phyloP scores from a whole-genome alignment of 2,888 invertebrate species.

The Cepaea hortensis region DNA sequence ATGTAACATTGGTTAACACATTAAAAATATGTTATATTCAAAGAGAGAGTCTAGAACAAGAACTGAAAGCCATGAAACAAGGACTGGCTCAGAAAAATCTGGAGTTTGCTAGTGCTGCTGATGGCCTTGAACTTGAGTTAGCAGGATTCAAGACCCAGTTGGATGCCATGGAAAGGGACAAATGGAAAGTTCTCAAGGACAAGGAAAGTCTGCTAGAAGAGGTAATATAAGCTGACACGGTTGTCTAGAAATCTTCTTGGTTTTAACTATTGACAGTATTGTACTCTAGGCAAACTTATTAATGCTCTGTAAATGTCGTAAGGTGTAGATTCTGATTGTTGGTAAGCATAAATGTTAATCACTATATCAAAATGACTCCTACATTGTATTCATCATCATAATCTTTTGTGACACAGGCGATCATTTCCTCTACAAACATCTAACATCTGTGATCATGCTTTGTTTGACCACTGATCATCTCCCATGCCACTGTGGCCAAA shows the following conservation, averaged over 20 bases:
- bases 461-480: no score
- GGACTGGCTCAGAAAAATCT: constrained; percentile 58
- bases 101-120: constrained; percentile 62
- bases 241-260: neutral
- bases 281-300: no score
- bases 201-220: constrained; percentile 72
- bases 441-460: no score
- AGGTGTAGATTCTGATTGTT: no score
- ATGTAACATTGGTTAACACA: no score
- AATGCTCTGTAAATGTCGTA: no score
- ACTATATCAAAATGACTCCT: no score
- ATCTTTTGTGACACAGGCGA: no score
- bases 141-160: constrained; percentile 60
- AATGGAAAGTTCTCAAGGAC: constrained; percentile 64
- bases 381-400: no score
- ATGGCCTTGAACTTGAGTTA: constrained; percentile 63
- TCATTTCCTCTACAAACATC: no score
- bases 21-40: neutral
- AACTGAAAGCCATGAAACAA: constrained; percentile 55
- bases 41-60: constrained; percentile 59
- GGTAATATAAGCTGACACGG: constrained; percentile 54
- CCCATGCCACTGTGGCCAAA: no score
- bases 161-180: constrained; percentile 62
- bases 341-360: no score
- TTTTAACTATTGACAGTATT: constrained; percentile 34